Evolutionary conservation across 2,888 invertebrate genomes (phyloP).

Genomic region (Steinernema scapterisci): DNA sequence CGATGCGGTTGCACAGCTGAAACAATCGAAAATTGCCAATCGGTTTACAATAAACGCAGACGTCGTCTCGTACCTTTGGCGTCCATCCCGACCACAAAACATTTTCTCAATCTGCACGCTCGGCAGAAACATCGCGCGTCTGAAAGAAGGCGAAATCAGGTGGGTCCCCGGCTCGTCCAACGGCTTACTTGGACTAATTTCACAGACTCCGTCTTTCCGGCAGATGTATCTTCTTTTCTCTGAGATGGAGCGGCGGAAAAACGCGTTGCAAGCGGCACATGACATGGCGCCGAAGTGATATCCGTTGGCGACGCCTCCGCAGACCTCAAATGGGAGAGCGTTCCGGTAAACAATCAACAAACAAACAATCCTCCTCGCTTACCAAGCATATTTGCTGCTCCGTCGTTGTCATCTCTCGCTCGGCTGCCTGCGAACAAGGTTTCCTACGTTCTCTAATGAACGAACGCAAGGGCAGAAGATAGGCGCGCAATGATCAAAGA

Average conservation of each 20-base stretch:
- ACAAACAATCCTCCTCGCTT: neutral
- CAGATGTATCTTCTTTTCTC: conserved; percentile 42
- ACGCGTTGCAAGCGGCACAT: conserved; percentile 45
- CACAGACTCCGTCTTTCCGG: conserved; percentile 39
- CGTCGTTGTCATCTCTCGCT: neutral
- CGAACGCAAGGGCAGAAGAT: conserved; percentile 7
- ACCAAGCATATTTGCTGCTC: conserved; percentile 11
- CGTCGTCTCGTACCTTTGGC: conserved; percentile 37
- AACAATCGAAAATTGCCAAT: neutral
- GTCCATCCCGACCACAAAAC: conserved; percentile 41
- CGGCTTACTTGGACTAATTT: conserved; percentile 32
- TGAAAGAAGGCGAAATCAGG: no score
- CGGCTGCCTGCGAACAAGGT: neutral
- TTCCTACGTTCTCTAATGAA: conserved; percentile 24
- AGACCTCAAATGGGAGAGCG: conserved; percentile 26
- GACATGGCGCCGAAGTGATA: conserved; percentile 41
- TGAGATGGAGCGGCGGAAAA: conserved; percentile 40
- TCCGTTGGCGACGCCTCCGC: conserved; percentile 38
- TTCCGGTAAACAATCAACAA: no score
- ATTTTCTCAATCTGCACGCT: conserved; percentile 40
- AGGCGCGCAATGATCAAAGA: conserved; percentile 28
- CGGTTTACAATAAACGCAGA: conserved; percentile 11
- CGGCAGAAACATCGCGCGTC: conserved; percentile 40
- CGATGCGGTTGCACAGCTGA: conserved; percentile 45
- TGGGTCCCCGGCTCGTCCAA: no score